Evolutionary conservation across 2,888 invertebrate genomes (phyloP).

Genomic region (Chydorus sphaericus): DNA sequence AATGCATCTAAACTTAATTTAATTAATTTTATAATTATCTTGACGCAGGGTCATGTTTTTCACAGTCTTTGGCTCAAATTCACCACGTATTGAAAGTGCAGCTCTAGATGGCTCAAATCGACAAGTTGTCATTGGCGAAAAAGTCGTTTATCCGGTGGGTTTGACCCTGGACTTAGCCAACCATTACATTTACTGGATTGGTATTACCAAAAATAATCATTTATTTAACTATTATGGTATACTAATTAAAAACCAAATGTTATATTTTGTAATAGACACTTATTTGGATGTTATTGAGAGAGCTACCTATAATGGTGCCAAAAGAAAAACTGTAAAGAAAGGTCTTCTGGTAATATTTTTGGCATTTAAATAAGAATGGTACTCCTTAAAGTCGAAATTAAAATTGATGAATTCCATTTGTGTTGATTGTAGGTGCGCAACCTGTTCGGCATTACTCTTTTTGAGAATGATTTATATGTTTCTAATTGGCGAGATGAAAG

Average conservation of each 20-base stretch:
- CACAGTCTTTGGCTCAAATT: conserved; percentile 52
- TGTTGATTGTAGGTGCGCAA: conserved; percentile 40
- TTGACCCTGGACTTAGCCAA: conserved; percentile 55
- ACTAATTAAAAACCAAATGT: background rate
- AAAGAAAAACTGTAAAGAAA: conserved; percentile 43
- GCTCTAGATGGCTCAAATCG: conserved; percentile 47
- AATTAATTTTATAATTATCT: background rate
- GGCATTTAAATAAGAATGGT: background rate
- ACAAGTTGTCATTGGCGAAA: conserved; percentile 42
- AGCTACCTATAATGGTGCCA: conserved; percentile 56
- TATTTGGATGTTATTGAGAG: conserved; percentile 65
- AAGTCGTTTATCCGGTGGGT: conserved; percentile 62
- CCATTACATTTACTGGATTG: conserved; percentile 56
- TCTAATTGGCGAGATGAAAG: conserved; percentile 52
- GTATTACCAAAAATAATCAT: too few relatives aligned
- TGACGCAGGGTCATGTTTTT: conserved; percentile 50
- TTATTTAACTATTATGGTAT: too few relatives aligned
- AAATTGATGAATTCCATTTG: conserved; percentile 6
- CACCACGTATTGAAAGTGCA: conserved; percentile 47
- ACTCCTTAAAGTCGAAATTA: background rate
- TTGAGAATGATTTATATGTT: conserved; percentile 57
- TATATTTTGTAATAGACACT: conserved; percentile 35
- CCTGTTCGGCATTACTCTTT: conserved; percentile 52
- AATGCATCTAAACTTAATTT: background rate
- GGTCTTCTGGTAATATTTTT: conserved; percentile 33